Evolutionary conservation across 2,888 invertebrate species (phyloP), one percentile per base, ranked within the genome.

Genomic region (Drosophila koepferae): DNA sequence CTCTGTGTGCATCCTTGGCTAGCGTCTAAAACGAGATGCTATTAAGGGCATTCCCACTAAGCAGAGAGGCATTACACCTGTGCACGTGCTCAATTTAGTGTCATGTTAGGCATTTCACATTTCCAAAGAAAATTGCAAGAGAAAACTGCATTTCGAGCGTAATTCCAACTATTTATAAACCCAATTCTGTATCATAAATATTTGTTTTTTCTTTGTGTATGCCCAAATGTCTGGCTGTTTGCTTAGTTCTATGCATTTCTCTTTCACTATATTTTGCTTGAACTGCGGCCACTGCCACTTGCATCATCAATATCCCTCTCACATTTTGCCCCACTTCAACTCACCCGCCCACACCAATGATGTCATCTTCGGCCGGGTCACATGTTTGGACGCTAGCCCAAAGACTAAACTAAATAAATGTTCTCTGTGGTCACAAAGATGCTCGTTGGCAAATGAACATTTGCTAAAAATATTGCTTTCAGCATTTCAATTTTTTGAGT

Each of bases 351-450:
- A 75, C 71, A 59, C 65, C 59, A 73, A 80, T 86, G 86, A 86
- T 89, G 86, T 86, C 86, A 86, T 87, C 72, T 62, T 38, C 41
- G 72, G 54, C 60, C 64, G 59, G 76, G 89, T 86, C 86, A 86
- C 87, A 89, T 89, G 86, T 77, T 89, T 85, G 73, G 76, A 68
- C 63, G 59, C 62, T 68, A 63, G 80, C 72, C 80, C 77, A 70
- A 78, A 86, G 55, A 58, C 63, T 61, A 53, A 60, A 20, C 43
- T 14, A 58, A 75, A 62, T 20, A 63, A 48, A 49, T 38, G 14
- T 20, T 12, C 54, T 48, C 23, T 43, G 18, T 44, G 44, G 18
- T 16, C 48, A 43, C 41, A 46, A 31, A 49, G 34, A 61, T 46
- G 62, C 61, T n/a, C 18, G 16, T 36, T 58, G 8, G 2, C 7